Percentiles rank a stretch among this genome's conserved stretches.
Conservation (phyloP, 2,113 vertebrate species). For the Thermophis baileyi region DNA sequence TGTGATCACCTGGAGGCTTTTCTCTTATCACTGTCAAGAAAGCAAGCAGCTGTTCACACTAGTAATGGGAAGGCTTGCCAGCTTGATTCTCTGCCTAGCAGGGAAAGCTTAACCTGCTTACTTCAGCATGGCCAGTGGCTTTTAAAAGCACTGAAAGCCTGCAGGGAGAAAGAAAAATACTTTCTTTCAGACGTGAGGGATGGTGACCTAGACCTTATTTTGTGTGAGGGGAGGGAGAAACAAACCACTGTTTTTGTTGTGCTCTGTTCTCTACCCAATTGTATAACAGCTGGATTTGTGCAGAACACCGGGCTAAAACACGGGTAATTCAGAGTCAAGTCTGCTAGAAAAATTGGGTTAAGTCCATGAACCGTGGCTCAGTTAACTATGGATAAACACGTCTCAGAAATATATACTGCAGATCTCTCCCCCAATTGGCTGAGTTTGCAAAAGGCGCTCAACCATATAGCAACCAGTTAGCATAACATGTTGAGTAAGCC, state of each 20-base stretch:
- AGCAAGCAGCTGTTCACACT: background rate
- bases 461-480: background rate
- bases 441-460: background rate
- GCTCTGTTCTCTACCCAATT: background rate
- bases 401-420: background rate
- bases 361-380: background rate
- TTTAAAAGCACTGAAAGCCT: background rate
- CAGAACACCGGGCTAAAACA: background rate
- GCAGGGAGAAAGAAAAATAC: background rate
- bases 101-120: background rate
- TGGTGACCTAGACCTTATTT: background rate
- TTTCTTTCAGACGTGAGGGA: rapidly evolving
- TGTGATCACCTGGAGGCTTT: background rate
- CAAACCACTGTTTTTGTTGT: background rate
- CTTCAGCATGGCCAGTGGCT: background rate
- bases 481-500: background rate
- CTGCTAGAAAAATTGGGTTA: background rate
- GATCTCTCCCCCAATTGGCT: background rate
- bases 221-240: no score
- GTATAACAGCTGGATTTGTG: background rate
- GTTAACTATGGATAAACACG: background rate
- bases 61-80: background rate
- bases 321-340: background rate
- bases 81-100: background rate
- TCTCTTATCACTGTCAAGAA: background rate